Evolutionary conservation across 1,140 invertebrate genomes (phyloP), one percentile per base, ranked within the genome.

Genomic region (Bombyx mandarina): DNA sequence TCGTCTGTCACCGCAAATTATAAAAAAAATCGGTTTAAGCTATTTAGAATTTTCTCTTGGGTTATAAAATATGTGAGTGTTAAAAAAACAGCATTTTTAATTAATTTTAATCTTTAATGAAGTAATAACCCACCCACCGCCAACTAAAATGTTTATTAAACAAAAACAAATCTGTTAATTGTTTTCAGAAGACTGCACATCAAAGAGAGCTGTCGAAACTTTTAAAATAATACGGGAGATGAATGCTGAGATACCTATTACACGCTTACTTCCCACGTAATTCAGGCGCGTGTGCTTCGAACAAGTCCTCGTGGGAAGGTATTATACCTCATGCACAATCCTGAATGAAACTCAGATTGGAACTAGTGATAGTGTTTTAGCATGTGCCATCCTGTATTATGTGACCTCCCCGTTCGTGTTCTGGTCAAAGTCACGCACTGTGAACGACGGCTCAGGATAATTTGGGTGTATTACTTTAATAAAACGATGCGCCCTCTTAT

Each of bases 271-370:
- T 76, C 73, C 69, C 76, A 77, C 73, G 71, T 73, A 35, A 35
- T 35, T 45, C 43, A 9, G 61, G 69, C 71, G 75, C 76, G 78
- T 81, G 80, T 71, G 68, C 73, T 53, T 61, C 56, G 18, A 66
- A 54, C 61, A 69, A 75, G 65, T 69, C 71, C 71, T 83, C 82
- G 80, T 86, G 82, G 82, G 82, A 86, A 86, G 80, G 82, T 78
- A 83, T 82, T 82, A 82, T 77, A 78, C 78, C 75, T 71, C 78
- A 69, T 73, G 73, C 69, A 76, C 67, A 66, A 68, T 61, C 62
- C 60, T 75, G 71, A 82, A 84, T 82, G 70, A 73, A 70, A 72
- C 72, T 52, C 67, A 71, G 79, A 84, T 82, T 74, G 61, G 69
- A 73, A 58, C 65, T 61, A 63, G 61, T 58, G 81, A 83, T 83